A percentile compares a stretch with the other conserved stretches of the same genome.
phyloP scores from a whole-genome alignment of 53 echinoderm and acorn worm genomes.

The Paracentrotus lividus region DNA sequence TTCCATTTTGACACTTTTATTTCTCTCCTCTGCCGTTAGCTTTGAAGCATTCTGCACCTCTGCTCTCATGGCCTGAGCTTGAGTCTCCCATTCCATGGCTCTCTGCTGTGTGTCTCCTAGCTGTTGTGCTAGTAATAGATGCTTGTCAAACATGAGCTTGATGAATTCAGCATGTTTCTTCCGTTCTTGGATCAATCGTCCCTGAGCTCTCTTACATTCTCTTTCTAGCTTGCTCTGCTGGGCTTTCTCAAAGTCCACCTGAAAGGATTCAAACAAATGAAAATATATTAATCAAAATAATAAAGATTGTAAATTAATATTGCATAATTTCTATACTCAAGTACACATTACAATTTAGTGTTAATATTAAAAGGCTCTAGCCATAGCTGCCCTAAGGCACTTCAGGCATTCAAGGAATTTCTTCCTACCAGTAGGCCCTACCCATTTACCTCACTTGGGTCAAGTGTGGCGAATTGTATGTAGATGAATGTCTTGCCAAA shows the following conservation, averaged over 20 bases:
- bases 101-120: conserved; percentile 85
- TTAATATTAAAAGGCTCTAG: too few relatives aligned
- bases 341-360: too few relatives aligned
- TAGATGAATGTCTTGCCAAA: too few relatives aligned
- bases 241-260: conserved; percentile 98
- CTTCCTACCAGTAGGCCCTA: too few relatives aligned
- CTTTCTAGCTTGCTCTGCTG: conserved; percentile 96
- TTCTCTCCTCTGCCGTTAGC: conserved; percentile 72
- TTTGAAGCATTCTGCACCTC: conserved; percentile 77
- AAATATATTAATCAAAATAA: too few relatives aligned
- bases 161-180: conserved; percentile 90
- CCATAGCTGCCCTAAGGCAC: too few relatives aligned
- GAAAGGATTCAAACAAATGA: conserved; percentile 24
- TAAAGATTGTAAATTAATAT: too few relatives aligned
- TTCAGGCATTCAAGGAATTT: too few relatives aligned
- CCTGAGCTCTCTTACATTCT: conserved; percentile 90
- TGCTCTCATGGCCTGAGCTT: conserved; percentile 80
- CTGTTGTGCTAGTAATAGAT: conserved; percentile 77
- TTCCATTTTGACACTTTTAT: conserved; percentile 84
- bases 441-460: too few relatives aligned
- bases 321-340: too few relatives aligned
- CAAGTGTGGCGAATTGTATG: too few relatives aligned
- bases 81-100: conserved; percentile 80
- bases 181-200: conserved; percentile 83
- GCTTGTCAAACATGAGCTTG: conserved; percentile 89